A percentile compares a stretch with the other conserved stretches of the same genome.
These are phyloP conservation scores for Illadopsis cleaveri DNA, from an alignment of 2,113 vertebrate genomes.

Conservation along the genomic window DNA sequence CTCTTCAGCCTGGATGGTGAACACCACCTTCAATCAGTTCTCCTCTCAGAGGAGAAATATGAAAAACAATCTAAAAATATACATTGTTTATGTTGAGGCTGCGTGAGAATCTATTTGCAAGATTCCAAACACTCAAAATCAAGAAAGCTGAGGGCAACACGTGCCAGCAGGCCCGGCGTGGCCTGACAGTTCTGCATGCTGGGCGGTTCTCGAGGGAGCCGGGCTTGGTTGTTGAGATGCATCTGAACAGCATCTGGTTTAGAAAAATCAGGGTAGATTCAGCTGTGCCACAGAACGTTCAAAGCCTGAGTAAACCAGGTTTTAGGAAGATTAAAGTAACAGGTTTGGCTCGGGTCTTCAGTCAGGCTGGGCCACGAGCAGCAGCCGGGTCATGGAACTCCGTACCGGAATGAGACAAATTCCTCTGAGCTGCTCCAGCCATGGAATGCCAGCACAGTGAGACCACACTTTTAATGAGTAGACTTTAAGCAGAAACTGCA, in stretches of 20 bases:
- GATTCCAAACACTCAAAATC: too few species aligned
- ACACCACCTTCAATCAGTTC: too few species aligned
- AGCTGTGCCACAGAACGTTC: background rate
- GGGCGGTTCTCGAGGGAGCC: background rate
- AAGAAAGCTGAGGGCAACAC: too few species aligned
- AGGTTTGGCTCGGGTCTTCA: background rate
- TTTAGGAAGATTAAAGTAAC: background rate
- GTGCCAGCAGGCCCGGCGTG: too few species aligned
- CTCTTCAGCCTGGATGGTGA: too few species aligned
- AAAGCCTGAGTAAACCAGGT: background rate
- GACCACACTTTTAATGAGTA: background rate
- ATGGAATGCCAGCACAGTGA: background rate
- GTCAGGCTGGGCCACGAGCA: background rate
- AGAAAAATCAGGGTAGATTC: too few species aligned
- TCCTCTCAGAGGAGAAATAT: too few species aligned
- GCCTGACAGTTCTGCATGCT: background rate
- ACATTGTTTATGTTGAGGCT: too few species aligned
- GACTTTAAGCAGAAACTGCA: fast-evolving
- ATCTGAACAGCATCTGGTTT: too few species aligned
- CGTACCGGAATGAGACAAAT: background rate
- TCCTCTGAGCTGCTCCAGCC: background rate
- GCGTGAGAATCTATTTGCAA: too few species aligned
- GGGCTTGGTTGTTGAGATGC: fast-evolving
- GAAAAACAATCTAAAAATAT: too few species aligned
- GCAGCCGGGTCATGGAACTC: background rate